Base-by-base conservation (phyloP, 2,113 vertebrate species). In the Megaptera novaeangliae region DNA sequence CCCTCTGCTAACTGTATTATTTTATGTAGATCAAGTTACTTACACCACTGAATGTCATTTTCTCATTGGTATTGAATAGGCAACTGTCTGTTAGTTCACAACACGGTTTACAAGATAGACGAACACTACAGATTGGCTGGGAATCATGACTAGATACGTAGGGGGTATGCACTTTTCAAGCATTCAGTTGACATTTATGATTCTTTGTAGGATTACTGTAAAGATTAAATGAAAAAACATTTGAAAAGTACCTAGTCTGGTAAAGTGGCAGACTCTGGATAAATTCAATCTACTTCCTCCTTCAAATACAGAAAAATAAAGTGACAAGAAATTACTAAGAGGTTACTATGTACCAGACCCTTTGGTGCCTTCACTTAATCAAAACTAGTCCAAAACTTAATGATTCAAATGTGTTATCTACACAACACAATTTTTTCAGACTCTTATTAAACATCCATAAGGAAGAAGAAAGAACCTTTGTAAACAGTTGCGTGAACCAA, bases 401-500 rank as follows among this genome's bases (percentile, higher is more conserved):
- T 64, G 61, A 61, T 29, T 64, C 61, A 94, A 46, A 36, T 29
- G 3, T n/a, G 8, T 63, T 64, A 29, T 57, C 21, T 17, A 18
- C 2, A 82, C 49, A 91, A 25, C 2, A 82, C 41, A 91, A 25
- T 52, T 64, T 71, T 61, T 69, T 49, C 41, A 44, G 49, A 88
- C 11, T 83, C 34, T 72, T 27, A 74, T 49, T 91, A 78, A 71
- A 39, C 23, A 29, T 71, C n/a, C 66, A 2, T 36, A 61, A 59
- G 17, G 39, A 93, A n/a, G 21, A 81, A 77, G 75, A 87, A 87
- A 77, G 64, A 59, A 71, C 13, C 44, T 93, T 61, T 39, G 34
- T 84, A 84, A 97, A 97, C 57, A 80, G 77, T 7, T 46, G 23
- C 41, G 17, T 75, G 36, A 97, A 84, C 29, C 57, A 91, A 75